Base-by-base conservation (phyloP, 2,888 invertebrate genomes). In the Holacanthella duospinosa region DNA sequence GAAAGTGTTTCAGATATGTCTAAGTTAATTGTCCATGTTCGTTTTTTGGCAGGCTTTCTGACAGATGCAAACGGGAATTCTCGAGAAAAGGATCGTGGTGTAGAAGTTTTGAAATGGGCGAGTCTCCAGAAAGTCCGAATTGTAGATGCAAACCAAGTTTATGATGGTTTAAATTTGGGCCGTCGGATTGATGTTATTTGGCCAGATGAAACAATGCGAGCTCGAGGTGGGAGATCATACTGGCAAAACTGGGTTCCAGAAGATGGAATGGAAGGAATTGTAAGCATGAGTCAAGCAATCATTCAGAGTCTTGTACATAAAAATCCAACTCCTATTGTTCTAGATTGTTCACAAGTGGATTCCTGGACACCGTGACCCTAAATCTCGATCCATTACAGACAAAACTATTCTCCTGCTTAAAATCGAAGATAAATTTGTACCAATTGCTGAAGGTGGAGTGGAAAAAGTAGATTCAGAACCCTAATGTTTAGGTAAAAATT, bases 321-420 rank as follows among this genome's bases (percentile, higher is more conserved):
- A n/a, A n/a, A n/a, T n/a, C n/a, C n/a, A n/a, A n/a, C n/a, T 6
- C n/a, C 21, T 59, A 26, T 44, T 26, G 3, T 69, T 70, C 0
- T 75, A 87, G 83, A 88, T 92, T 61, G 93, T 95, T 12, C 95
- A 96, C 78, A 87, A 88, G 71, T 96, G 96, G 95, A 84, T 86
- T 43, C 96, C 95, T 0, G 89, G 88, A 78, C 94, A 96, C 79
- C 84, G 88, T 60, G 93, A 94, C 76, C 86, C 87, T 0, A 85
- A 85, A 72, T 85, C 87, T 63, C 83, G 95, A 24, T 94, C 94
- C 2, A 93, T 94, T 77, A 88, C 93, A 21, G 94, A 94, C 79
- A 86, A 91, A 74, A 90, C 88, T 60, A 90, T 96, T 65, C 82
- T 95, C 24, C 83, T 96, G 21, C 84, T 96, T n/a, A 89, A 92